Percentiles rank a stretch among this genome's conserved stretches.
These are phyloP conservation scores for Diadophis punctatus DNA, from an alignment of 2,113 vertebrate species.

Conservation along the genomic window DNA sequence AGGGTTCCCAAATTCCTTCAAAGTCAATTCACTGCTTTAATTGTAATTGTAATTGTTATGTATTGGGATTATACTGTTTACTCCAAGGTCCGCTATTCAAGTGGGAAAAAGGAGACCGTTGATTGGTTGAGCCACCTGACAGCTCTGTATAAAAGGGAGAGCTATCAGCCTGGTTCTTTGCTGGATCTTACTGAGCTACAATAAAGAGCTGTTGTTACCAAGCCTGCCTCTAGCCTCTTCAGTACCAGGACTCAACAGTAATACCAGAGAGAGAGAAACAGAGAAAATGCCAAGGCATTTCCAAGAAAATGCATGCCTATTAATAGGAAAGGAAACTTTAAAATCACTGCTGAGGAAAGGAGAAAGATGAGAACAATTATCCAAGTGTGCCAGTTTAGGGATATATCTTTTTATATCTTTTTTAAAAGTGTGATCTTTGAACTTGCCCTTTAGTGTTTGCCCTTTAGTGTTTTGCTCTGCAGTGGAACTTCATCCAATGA, in stretches of 20 bases:
- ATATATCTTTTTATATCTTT: conserved; percentile 16
- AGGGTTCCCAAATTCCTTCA: conserved; percentile 65
- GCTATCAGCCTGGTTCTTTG: no score
- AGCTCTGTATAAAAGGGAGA: no score
- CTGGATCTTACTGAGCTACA: no score
- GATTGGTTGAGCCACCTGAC: no score
- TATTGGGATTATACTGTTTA: no score
- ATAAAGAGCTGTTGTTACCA: no score
- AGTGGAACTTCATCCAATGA: conserved; percentile 54
- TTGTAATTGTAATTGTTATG: conserved; percentile 53
- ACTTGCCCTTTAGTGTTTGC: conserved; percentile 31
- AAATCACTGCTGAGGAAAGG: conserved; percentile 22
- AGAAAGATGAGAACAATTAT: conserved; percentile 38
- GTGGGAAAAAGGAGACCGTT: no score
- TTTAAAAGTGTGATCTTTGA: conserved; percentile 43
- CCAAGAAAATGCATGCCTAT: conserved; percentile 55
- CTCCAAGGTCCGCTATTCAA: no score
- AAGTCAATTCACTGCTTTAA: conserved; percentile 60
- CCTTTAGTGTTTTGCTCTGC: conserved; percentile 39
- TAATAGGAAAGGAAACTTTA: conserved; percentile 63
- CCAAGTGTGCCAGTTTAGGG: not conserved
- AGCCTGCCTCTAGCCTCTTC: no score
- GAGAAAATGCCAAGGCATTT: conserved; percentile 33
- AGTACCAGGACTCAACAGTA: no score
- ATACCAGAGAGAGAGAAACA: conserved; percentile 50